Conservation (phyloP, 2,113 vertebrate species). For the Podarcis cretensis region DNA sequence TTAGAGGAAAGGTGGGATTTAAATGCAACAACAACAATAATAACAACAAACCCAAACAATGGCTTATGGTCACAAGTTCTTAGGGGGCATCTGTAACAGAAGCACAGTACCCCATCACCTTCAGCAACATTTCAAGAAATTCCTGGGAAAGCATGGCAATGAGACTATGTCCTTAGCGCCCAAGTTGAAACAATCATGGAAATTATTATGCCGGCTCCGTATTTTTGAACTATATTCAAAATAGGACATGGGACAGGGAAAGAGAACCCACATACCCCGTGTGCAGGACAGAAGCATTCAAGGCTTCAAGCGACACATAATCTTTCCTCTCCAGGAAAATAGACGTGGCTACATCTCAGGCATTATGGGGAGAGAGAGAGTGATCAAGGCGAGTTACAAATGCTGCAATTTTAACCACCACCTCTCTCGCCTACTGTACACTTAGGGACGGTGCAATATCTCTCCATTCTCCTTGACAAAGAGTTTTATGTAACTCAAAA, state of each 20-base stretch:
- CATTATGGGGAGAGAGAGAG: not conserved
- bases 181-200: not conserved
- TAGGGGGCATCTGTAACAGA: not conserved
- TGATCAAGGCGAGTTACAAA: not conserved
- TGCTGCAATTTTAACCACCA: not conserved
- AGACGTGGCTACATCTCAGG: no score
- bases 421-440: not conserved
- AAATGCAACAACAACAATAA: no score
- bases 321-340: not conserved
- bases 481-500: constrained; percentile 15
- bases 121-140: not conserved
- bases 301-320: not conserved
- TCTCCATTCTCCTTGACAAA: not conserved
- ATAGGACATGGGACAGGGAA: not conserved
- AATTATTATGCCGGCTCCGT: rapidly evolving
- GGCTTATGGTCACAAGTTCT: not conserved
- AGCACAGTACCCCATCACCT: not conserved
- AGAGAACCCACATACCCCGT: not conserved
- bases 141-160: not conserved
- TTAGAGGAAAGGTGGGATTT: no score
- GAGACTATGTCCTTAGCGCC: not conserved
- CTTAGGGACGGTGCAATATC: not conserved
- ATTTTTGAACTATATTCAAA: constrained; percentile 12
- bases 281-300: not conserved
- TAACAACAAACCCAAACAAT: not conserved